Evolutionary conservation across 2,888 invertebrate species (phyloP).

Genomic region (Lagria hirta): DNA sequence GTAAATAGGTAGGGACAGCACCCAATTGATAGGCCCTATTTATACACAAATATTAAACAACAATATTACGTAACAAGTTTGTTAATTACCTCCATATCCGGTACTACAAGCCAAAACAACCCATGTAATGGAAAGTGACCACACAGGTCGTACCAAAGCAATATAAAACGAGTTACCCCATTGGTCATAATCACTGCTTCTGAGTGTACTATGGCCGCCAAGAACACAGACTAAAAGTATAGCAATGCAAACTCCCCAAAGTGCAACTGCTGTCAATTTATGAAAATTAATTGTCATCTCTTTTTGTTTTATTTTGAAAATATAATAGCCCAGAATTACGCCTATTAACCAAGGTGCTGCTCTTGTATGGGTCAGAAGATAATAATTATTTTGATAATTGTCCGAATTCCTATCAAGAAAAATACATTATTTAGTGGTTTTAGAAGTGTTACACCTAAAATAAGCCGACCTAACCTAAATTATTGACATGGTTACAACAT

Average conservation of each 20-base stretch:
- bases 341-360: slow-evolving; percentile 45
- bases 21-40: slow-evolving; percentile 58
- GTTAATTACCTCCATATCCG: slow-evolving; percentile 55
- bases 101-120: slow-evolving; percentile 55
- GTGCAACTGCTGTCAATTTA: slow-evolving; percentile 14
- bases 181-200: slow-evolving; percentile 33
- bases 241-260: slow-evolving; percentile 35
- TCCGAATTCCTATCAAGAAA: slow-evolving; percentile 13
- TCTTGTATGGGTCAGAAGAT: slow-evolving; percentile 40
- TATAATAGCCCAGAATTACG: slow-evolving; percentile 38
- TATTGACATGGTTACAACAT: too few relatives aligned
- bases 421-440: too few relatives aligned
- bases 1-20: slow-evolving; percentile 54
- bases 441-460: neutral
- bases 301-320: slow-evolving; percentile 30
- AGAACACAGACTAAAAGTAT: slow-evolving; percentile 36
- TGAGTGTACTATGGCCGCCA: slow-evolving; percentile 37
- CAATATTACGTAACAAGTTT: too few relatives aligned
- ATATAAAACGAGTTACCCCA: slow-evolving; percentile 40
- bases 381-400: slow-evolving; percentile 34
- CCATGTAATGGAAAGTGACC: slow-evolving; percentile 56
- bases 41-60: too few relatives aligned
- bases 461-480: too few relatives aligned
- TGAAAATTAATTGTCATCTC: slow-evolving; percentile 10
- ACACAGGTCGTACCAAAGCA: slow-evolving; percentile 53